phyloP scores from a whole-genome alignment of 2,113 vertebrate species.

The Myotis lucifugus region DNA sequence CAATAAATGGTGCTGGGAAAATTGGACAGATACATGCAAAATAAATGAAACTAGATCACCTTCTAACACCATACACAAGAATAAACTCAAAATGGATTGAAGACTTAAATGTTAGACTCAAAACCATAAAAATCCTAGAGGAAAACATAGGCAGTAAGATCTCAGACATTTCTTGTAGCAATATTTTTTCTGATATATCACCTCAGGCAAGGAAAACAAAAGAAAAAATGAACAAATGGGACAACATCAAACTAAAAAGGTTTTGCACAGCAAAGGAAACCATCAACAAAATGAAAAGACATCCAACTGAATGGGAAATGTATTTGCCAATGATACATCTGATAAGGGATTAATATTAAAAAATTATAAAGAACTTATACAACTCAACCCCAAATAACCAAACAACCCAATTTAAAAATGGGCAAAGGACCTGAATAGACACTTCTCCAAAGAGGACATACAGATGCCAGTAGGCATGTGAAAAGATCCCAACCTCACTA shows the following conservation, averaged over 20 bases:
- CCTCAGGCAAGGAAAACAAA: background rate
- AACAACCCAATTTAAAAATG: background rate
- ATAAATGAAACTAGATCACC: background rate
- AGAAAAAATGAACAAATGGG: background rate
- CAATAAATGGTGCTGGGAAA: background rate
- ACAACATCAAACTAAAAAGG: background rate
- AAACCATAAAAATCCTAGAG: background rate
- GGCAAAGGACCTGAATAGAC: background rate
- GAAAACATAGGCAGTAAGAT: background rate
- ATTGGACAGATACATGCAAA: background rate
- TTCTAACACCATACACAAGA: background rate
- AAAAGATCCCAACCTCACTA: background rate
- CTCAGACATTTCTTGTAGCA: background rate
- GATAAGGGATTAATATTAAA: background rate
- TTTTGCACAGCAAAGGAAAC: background rate
- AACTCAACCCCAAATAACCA: background rate
- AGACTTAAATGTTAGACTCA: background rate
- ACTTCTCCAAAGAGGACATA: background rate
- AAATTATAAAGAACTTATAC: background rate
- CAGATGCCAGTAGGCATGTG: background rate
- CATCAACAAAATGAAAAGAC: background rate
- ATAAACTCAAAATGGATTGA: background rate
- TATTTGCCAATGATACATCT: background rate
- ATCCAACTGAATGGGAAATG: background rate
- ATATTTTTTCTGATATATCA: background rate